Base-by-base conservation (phyloP, 1,140 invertebrate genomes). In the Bacillus rossius region DNA sequence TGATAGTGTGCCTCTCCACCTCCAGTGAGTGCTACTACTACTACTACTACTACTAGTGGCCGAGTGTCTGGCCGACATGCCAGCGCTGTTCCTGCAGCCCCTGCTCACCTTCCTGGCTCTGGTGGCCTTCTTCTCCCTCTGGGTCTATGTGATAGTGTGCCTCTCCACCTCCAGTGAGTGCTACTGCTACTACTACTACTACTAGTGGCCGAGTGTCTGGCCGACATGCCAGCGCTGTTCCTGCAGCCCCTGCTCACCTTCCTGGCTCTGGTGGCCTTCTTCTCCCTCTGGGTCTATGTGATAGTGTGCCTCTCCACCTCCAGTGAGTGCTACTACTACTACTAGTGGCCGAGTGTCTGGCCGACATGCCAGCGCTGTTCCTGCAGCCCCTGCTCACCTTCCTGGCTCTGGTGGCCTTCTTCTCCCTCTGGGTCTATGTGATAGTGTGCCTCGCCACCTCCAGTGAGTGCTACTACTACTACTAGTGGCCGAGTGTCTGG, bases 161-260 rank as follows among this genome's bases (percentile, higher is more conserved):
- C 72, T 89, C 4, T 80, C 82, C n/a, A 87, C 86, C 62, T 79
- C 85, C 37, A 79, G 87, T 89, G 77, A 82, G 83, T 78, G 41
- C n/a, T n/a, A n/a, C n/a, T n/a, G n/a, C n/a, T n/a, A n/a, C n/a
- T n/a, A n/a, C n/a, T n/a, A n/a, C n/a, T n/a, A n/a, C n/a, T n/a
- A n/a, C n/a, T n/a, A n/a, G n/a, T n/a, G n/a, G n/a, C n/a, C n/a
- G n/a, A n/a, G n/a, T n/a, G n/a, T n/a, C n/a, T n/a, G n/a, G n/a
- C 84, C 48, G 84, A 85, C 66, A 80, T 96, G 60, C 93, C 94
- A 5, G 84, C 82, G n/a, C 73, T 98, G 22, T 86, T 96, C 66
- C 75, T 94, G 19, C 93, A 95, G 68, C 94, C 94, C 1, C 69
- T 96, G 1, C 75, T 93, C 57, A 96, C 94, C 0, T 94, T 94